Evolutionary conservation across 1,140 invertebrate genomes (phyloP), one percentile per base, ranked within the genome.

Genomic region (Cylas formicarius): DNA sequence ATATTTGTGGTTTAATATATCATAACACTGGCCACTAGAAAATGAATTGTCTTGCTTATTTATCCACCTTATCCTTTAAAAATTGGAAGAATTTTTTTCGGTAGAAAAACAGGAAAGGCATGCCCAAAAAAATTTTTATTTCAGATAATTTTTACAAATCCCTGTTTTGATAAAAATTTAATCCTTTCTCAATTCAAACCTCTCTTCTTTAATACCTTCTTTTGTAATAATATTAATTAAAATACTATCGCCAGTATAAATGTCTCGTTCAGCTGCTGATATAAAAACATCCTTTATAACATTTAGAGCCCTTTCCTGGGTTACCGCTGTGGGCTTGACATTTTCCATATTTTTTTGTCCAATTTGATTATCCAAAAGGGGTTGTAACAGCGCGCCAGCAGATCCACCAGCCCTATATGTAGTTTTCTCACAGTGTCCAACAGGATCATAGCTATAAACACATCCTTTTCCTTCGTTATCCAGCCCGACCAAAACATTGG

Each of bases 201-300:
- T 72, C 37, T 82, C 77, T 50, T 78, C 74, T 43, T 77, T 72
- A 39, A 93, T 78, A 1, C 91, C 93, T 71, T 87, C 83, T 51
- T 86, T 86, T 17, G 90, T 95, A 37, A 98, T 88, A 41, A 97
- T 79, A 50, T 90, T 82, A 46, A 99, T 86, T 19, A 75, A 67
- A 51, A 98, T 81, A 32, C 79, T 80, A 74, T 99, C 96, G 43
- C 96, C 96, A 59, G 91, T 96, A 58, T 92, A 86, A 53, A 97
- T 97, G 65, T 99, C 94, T 66, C 96, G 77, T 64, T 99, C 96
- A 40, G 94, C 86, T 23, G 94, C 93, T 39, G 93, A 92, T 48
- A 92, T 92, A 61, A 98, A 99, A 0, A 87, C 86, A 74, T 99
- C 96, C 57, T 93, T 95, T 2, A 97, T 70, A 10, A 99, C 70